Conservation (phyloP, 2,113 vertebrate species). For the Clarias magur region DNA sequence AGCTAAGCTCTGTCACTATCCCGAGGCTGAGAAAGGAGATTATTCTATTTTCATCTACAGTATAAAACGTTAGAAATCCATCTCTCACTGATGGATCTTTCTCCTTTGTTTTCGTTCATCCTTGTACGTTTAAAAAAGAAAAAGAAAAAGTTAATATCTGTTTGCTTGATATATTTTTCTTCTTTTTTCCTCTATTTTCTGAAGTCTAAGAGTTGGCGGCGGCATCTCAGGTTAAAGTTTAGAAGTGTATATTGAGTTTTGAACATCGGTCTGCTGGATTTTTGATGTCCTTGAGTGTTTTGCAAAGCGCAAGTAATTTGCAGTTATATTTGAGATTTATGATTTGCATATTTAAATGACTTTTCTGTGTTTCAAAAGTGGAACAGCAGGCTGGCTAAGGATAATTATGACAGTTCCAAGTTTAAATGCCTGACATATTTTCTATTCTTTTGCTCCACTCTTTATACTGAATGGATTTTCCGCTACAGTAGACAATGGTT, state of each 20-base stretch:
- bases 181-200: background rate
- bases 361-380: background rate
- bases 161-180: background rate
- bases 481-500: slow-evolving; percentile 33
- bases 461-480: slow-evolving; percentile 24
- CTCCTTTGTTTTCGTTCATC: background rate
- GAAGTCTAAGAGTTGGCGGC: background rate
- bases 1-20: slow-evolving; percentile 22
- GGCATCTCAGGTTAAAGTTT: slow-evolving; percentile 19
- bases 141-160: background rate
- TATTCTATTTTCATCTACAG: slow-evolving; percentile 17
- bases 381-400: slow-evolving; percentile 8
- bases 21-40: background rate
- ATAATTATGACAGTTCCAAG: background rate
- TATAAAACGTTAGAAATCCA: slow-evolving; percentile 5
- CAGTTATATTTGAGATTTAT: background rate
- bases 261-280: background rate
- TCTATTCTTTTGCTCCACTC: slow-evolving; percentile 19
- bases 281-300: slow-evolving; percentile 23
- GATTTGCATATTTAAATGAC: slow-evolving; percentile 11
- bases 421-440: slow-evolving; percentile 40
- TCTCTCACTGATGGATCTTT: background rate
- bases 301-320: slow-evolving; percentile 3
- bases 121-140: background rate
- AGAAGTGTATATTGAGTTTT: slow-evolving; percentile 26